Conservation (phyloP, 2,797 vertebrate species). For the Paramormyrops hopkinsi region DNA sequence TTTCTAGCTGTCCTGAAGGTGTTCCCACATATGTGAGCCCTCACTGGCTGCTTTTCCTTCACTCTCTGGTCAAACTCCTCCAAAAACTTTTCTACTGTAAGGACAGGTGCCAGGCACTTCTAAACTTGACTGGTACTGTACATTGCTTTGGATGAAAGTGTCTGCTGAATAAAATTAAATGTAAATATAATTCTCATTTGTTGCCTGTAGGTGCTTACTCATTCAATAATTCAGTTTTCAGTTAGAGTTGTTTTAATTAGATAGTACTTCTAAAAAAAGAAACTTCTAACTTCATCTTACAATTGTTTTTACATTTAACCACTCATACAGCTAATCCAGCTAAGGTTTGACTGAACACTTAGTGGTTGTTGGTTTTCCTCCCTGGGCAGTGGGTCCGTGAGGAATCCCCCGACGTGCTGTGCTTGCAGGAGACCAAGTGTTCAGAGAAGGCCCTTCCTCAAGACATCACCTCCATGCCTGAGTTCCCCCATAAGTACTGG, state of each 20-base stretch:
- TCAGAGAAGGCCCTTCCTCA: conserved; percentile 70
- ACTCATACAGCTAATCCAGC: not conserved
- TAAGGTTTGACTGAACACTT: not conserved
- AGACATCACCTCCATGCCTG: conserved; percentile 71
- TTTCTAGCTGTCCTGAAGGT: not conserved
- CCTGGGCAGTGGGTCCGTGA: conserved; percentile 74
- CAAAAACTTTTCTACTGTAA: not conserved
- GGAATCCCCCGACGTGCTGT: conserved; percentile 77
- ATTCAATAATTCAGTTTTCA: not conserved
- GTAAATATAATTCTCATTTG: not conserved
- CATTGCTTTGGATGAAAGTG: not conserved
- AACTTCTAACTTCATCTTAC: not conserved
- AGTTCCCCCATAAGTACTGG: conserved; percentile 83
- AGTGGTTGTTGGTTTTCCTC: not conserved
- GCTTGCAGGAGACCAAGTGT: conserved; percentile 86
- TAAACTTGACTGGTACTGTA: not conserved
- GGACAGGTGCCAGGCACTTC: not conserved
- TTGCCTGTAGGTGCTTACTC: not conserved
- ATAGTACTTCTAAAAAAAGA: not conserved
- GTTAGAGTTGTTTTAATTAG: not conserved
- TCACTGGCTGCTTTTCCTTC: not conserved
- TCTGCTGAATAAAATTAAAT: not conserved
- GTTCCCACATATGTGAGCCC: not conserved
- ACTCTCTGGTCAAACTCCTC: not conserved
- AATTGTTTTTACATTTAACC: not conserved